phyloP scores from a whole-genome alignment of 2,888 invertebrate genomes.

The Myathropa florea region DNA sequence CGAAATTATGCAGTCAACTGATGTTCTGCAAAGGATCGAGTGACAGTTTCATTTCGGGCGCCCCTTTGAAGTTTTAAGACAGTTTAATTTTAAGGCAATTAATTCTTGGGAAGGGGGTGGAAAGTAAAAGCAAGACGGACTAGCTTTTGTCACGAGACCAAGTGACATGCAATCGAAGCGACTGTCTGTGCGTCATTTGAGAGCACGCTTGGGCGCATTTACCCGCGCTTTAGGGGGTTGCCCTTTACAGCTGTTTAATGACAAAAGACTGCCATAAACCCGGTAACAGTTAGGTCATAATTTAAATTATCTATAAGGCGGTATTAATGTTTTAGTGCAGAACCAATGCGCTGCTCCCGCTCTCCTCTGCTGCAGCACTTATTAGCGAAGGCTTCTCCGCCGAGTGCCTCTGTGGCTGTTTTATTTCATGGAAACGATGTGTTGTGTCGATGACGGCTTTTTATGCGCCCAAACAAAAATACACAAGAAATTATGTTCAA shows the following conservation, averaged over 20 bases:
- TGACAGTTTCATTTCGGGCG: background rate
- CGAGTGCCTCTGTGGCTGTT: background rate
- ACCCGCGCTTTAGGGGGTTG: background rate
- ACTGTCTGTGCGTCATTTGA: slow-evolving; percentile 44
- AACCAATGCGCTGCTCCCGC: background rate
- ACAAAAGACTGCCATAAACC: slow-evolving; percentile 34
- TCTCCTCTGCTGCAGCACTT: background rate
- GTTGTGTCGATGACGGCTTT: background rate
- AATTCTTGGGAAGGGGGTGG: background rate
- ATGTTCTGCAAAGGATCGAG: background rate
- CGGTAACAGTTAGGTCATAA: background rate
- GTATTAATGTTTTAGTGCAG: background rate
- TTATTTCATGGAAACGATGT: background rate
- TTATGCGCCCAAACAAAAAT: background rate
- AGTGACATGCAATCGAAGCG: slow-evolving; percentile 51
- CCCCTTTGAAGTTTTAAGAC: background rate
- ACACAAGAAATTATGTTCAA: background rate
- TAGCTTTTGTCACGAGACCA: slow-evolving; percentile 48
- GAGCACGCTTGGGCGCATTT: slow-evolving; percentile 7
- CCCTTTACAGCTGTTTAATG: slow-evolving; percentile 12
- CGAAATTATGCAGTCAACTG: background rate
- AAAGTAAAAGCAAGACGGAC: slow-evolving; percentile 18
- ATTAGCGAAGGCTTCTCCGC: background rate
- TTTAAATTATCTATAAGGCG: slow-evolving; percentile 18
- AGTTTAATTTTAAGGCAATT: slow-evolving; percentile 19